These are phyloP conservation scores for Rhinichthys klamathensis DNA, from an alignment of 2,113 vertebrate species.

Conservation along the genomic window DNA sequence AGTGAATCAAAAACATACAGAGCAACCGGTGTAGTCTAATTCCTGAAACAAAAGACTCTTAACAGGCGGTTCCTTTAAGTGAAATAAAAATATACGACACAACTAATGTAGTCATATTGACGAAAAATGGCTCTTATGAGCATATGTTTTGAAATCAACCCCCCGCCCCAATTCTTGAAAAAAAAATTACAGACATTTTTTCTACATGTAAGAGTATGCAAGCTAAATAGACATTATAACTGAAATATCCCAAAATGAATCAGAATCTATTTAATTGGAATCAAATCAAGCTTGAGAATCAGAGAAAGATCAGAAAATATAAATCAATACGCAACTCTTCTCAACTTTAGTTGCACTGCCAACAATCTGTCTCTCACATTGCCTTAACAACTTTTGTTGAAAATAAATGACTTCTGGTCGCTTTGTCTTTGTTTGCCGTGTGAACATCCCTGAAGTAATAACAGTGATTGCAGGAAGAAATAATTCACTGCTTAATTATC, in stretches of 20 bases:
- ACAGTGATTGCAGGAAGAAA: conserved; percentile 8
- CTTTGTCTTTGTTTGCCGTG: not conserved
- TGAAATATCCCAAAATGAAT: not conserved
- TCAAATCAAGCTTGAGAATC: not conserved
- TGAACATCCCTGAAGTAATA: conserved; percentile 13
- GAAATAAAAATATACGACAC: not conserved
- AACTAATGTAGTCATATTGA: not conserved
- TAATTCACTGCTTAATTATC: conserved; percentile 23
- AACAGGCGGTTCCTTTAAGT: not conserved
- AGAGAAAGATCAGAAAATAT: not conserved
- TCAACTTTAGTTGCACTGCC: not conserved
- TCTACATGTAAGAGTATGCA: not conserved
- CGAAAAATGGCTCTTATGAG: not conserved
- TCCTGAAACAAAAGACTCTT: not conserved
- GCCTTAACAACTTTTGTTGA: not conserved
- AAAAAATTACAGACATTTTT: not conserved
- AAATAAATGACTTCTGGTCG: not conserved
- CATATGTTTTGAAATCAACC: too few species aligned
- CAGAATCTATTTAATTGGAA: not conserved
- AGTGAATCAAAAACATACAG: not conserved
- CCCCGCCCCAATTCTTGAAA: not conserved
- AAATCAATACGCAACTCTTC: not conserved
- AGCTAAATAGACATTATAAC: not conserved
- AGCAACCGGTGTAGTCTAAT: not conserved
- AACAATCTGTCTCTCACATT: conserved; percentile 1